A percentile compares a stretch with the other conserved stretches of the same genome.
These are phyloP conservation scores for Dynastes maya DNA, from an alignment of 2,888 invertebrate species.

Conservation along the genomic window DNA sequence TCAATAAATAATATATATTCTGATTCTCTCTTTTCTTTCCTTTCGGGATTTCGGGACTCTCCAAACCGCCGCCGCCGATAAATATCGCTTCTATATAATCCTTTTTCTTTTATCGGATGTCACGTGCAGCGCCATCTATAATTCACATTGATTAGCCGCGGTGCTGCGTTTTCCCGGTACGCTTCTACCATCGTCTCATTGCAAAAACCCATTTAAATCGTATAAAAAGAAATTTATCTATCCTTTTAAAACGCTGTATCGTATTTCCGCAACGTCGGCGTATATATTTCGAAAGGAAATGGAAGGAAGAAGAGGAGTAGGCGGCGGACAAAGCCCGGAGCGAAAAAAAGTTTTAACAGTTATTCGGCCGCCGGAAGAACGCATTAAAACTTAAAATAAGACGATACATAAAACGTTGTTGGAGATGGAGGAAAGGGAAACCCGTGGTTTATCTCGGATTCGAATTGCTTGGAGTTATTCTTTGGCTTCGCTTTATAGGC, in stretches of 20 bases:
- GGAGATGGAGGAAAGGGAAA: not conserved
- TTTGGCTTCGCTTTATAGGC: too few relatives aligned
- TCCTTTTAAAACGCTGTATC: constrained; percentile 30
- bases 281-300: not conserved
- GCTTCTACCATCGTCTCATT: constrained; percentile 11
- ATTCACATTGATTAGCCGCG: constrained; percentile 26
- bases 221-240: constrained; percentile 37
- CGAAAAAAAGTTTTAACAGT: constrained; percentile 15
- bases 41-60: not conserved
- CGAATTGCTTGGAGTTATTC: not conserved
- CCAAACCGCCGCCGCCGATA: constrained; percentile 4
- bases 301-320: constrained; percentile 6
- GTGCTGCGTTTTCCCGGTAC: not conserved
- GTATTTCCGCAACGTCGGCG: constrained; percentile 13
- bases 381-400: constrained; percentile 21
- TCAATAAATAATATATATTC: constrained; percentile 19
- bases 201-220: constrained; percentile 36
- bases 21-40: not conserved
- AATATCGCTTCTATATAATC: constrained; percentile 14
- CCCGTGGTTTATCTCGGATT: constrained; percentile 11
- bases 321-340: not conserved
- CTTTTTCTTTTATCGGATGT: constrained; percentile 24
- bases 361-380: not conserved
- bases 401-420: constrained; percentile 11
- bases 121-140: constrained; percentile 20